phyloP scores from a whole-genome alignment of 2,888 invertebrate genomes.

The Argyresthia goedartella region DNA sequence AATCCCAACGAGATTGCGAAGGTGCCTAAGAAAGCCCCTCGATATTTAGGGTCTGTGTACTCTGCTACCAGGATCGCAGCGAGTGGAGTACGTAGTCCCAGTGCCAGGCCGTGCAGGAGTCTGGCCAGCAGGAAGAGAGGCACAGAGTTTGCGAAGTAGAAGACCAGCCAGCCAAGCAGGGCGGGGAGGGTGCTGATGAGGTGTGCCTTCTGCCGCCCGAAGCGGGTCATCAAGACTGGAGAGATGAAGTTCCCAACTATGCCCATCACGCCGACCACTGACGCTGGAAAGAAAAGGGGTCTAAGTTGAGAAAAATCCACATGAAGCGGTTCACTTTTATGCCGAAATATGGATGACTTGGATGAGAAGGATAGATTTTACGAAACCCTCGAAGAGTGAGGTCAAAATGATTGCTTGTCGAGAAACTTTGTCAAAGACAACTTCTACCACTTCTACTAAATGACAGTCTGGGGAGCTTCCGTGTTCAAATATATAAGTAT shows the following conservation, averaged over 20 bases:
- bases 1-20: slow-evolving; percentile 73
- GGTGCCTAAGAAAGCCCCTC: slow-evolving; percentile 74
- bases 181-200: slow-evolving; percentile 61
- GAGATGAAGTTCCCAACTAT: slow-evolving; percentile 61
- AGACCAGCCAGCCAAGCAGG: slow-evolving; percentile 59
- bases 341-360: too few relatives aligned
- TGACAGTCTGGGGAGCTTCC: too few relatives aligned
- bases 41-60: slow-evolving; percentile 71
- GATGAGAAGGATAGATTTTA: too few relatives aligned
- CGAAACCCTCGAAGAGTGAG: too few relatives aligned
- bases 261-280: slow-evolving; percentile 57
- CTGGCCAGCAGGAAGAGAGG: slow-evolving; percentile 50
- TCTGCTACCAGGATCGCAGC: slow-evolving; percentile 71
- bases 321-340: too few relatives aligned
- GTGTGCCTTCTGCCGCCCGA: slow-evolving; percentile 71
- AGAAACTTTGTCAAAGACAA: too few relatives aligned
- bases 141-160: slow-evolving; percentile 49
- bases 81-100: slow-evolving; percentile 67
- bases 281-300: slow-evolving; percentile 35
- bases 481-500: too few relatives aligned
- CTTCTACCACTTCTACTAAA: too few relatives aligned
- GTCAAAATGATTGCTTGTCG: too few relatives aligned
- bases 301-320: not conserved
- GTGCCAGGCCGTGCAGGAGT: slow-evolving; percentile 57
- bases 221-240: slow-evolving; percentile 65